Evolutionary conservation across 1,140 invertebrate species (phyloP).

Genomic region (Parasteatoda tepidariorum): DNA sequence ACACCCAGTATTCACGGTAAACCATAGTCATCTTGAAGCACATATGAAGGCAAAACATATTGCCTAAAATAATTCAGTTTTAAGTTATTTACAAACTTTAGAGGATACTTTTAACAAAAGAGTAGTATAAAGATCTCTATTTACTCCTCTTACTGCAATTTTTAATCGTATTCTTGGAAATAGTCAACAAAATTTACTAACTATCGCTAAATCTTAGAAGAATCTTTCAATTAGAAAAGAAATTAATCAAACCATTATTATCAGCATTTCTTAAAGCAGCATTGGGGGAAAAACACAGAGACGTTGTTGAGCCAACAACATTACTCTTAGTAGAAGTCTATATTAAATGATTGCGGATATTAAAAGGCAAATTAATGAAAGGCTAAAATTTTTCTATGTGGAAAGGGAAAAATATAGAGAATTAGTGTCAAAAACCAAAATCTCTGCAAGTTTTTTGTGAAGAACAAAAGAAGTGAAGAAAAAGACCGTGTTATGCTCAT

Average conservation of each 20-base stretch:
- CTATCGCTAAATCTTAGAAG: too few relatives aligned
- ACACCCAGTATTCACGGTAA: too few relatives aligned
- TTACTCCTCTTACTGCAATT: neutral
- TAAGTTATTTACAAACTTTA: neutral
- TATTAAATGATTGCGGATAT: slow-evolving; percentile 63
- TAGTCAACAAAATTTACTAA: neutral
- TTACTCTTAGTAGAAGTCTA: slow-evolving; percentile 59
- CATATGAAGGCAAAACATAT: slow-evolving; percentile 1
- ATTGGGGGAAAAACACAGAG: slow-evolving; percentile 58
- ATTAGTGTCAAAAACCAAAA: neutral
- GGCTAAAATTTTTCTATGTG: slow-evolving; percentile 62
- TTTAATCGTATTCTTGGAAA: neutral
- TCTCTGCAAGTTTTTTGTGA: slow-evolving; percentile 23
- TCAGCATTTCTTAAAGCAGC: slow-evolving; percentile 63
- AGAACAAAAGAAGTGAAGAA: slow-evolving; percentile 12
- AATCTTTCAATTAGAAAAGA: slow-evolving; percentile 11
- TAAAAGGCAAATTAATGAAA: slow-evolving; percentile 63
- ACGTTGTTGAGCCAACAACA: slow-evolving; percentile 62
- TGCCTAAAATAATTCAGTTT: neutral
- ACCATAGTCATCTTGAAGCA: neutral
- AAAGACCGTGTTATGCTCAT: neutral
- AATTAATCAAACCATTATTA: slow-evolving; percentile 57
- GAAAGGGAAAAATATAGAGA: slow-evolving; percentile 62
- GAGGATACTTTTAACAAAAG: neutral
- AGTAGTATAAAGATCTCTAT: slow-evolving; percentile 1